These are phyloP conservation scores for Pharmacophagus antenor DNA, from an alignment of 2,888 invertebrate species.

Conservation along the genomic window DNA sequence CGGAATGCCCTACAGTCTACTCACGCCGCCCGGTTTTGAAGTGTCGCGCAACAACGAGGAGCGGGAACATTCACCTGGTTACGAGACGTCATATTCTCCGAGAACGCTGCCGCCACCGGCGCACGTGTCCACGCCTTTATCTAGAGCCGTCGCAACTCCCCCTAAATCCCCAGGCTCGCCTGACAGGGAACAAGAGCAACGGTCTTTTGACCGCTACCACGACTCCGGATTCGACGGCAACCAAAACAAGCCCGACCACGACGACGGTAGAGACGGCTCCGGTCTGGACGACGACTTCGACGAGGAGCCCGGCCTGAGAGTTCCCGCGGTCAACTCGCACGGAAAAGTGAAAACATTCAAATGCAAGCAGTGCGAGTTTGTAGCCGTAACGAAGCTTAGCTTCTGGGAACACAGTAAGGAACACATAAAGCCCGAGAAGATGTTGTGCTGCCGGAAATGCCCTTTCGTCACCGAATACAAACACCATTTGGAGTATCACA, in stretches of 20 bases:
- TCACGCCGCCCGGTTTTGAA: constrained; percentile 83
- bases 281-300: constrained; percentile 74
- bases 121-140: constrained; percentile 63
- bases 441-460: constrained; percentile 94
- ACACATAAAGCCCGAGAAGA: constrained; percentile 96
- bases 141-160: constrained; percentile 66
- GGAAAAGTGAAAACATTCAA: constrained; percentile 93
- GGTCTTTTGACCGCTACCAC: constrained; percentile 67
- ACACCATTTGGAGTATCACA: constrained; percentile 98
- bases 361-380: constrained; percentile 95
- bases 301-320: constrained; percentile 81
- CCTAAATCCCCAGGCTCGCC: constrained; percentile 71
- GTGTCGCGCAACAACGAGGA: constrained; percentile 51
- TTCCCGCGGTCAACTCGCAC: constrained; percentile 86
- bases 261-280: constrained; percentile 73
- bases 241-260: constrained; percentile 55
- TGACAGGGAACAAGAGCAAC: constrained; percentile 56
- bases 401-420: constrained; percentile 95
- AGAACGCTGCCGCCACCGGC: constrained; percentile 53
- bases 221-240: constrained; percentile 72
- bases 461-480: constrained; percentile 99
- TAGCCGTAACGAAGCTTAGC: constrained; percentile 92
- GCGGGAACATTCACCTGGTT: constrained; percentile 59
- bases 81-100: constrained; percentile 61
- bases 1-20: constrained; percentile 78